Base-by-base conservation (phyloP, 2,888 invertebrate genomes). In the Plusia festucae region DNA sequence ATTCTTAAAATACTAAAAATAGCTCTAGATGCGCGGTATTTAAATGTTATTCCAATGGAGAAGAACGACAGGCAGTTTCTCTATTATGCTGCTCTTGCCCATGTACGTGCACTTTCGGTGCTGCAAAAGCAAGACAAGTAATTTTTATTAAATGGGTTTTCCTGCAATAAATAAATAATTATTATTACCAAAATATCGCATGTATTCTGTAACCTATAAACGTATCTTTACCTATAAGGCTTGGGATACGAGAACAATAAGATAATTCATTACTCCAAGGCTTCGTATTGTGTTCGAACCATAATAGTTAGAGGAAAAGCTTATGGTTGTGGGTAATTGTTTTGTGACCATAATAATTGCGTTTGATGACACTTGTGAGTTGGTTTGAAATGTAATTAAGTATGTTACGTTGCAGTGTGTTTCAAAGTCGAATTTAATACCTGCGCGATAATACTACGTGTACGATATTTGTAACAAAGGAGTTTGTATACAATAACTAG, bases 241-340 rank as follows among this genome's bases (percentile, higher is more conserved):
- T 83, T 85, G 86, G 84, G 88, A 88, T 84, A 80, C 79, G 79
- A 79, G 82, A 85, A 93, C 93, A 93, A 93, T 93, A 82, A 86
- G 90, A 90, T 91, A 91, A 92, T 92, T 90, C 88, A 90, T 91
- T 88, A 88, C 83, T 61, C 78, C 90, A 92, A 93, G 93, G 93
- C 73, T 85, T 62, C 70, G 80, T 79, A 88, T 90, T 91, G 90
- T 90, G 64, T 78, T 83, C 81, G 70, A 82, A 78, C 82, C 76
- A 87, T 91, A 88, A 90, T 44, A 74, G 70, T 76, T 53, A 54
- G 61, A 72, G 79, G 72, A 74, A 70, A 73, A 71, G 63, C 66
- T 69, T 78, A 80, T 79, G 82, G 78, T 64, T 53, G 75, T 65
- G 34, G 72, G 64, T 79, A 77, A 83, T 85, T 81, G 65, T 67